Evolutionary conservation across 1,140 invertebrate species (phyloP), one percentile per base, ranked within the genome.

Genomic region (Cydia fagiglandana): DNA sequence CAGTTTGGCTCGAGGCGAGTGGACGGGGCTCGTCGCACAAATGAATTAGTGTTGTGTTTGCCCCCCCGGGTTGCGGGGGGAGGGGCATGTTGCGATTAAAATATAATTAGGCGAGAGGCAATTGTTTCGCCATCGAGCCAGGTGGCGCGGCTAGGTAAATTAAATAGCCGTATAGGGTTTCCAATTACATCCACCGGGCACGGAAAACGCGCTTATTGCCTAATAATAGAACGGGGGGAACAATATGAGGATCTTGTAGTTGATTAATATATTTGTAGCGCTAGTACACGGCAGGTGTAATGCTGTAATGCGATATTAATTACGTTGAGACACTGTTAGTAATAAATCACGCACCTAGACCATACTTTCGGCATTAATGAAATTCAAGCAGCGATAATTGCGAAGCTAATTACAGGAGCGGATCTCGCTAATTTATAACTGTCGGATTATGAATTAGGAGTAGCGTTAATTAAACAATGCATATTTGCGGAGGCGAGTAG

Each of bases 381-480:
- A 70, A 92, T 91, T 92, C 88, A 91, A 91, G 84, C 87, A 84
- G 88, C 88, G 86, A 89, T 92, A 92, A 92, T 92, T 91, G 91
- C 89, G 89, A 85, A 88, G 85, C 88, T 91, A 91, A 91, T 92
- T 90, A 92, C 87, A 83, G 79, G 88, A 84, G 84, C 88, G 87
- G 84, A 81, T 81, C 83, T 80, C 81, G 87, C 85, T 88, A 86
- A 91, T 92, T 90, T 91, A 92, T 92, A 88, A 92, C 84, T 92
- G 91, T 92, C 91, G 88, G 89, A 91, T 92, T 92, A 92, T 90
- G 91, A 92, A 91, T 92, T 91, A 90, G 87, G 86, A 86, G 88
- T 86, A 82, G 86, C 87, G 84, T 86, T 91, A 90, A 92, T 92
- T 87, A 90, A 90, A 91, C 89, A 91, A 70, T 90, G 89, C 86